phyloP scores from a whole-genome alignment of 2,797 vertebrate genomes.

The Mormyrus proboscirostris region DNA sequence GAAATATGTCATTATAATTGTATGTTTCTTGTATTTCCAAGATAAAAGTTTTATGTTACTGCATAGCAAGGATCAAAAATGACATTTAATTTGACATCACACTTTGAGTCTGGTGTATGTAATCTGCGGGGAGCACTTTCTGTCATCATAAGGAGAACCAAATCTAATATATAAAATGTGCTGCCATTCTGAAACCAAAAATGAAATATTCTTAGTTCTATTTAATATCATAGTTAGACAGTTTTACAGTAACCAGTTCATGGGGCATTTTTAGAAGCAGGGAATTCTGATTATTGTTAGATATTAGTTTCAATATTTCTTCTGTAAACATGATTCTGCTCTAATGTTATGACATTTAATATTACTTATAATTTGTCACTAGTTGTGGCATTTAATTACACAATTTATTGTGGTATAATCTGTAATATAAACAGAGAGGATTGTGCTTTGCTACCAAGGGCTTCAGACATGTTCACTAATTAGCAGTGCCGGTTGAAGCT shows the following conservation, averaged over 20 bases:
- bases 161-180: background rate
- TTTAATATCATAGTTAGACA: background rate
- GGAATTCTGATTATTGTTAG: background rate
- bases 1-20: background rate
- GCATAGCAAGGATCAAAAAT: background rate
- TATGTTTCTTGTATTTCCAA: conserved; percentile 3
- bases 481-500: background rate
- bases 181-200: background rate
- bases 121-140: background rate
- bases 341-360: background rate
- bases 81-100: background rate
- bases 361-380: background rate
- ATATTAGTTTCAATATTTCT: background rate
- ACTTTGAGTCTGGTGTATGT: background rate
- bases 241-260: background rate
- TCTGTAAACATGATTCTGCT: background rate
- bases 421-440: background rate
- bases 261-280: background rate
- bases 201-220: background rate
- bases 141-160: background rate
- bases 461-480: background rate
- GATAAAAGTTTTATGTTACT: background rate
- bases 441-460: background rate
- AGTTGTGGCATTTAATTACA: background rate
- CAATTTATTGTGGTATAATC: background rate